Conservation (phyloP, 2,888 invertebrate species). For the Bembecia ichneumoniformis region DNA sequence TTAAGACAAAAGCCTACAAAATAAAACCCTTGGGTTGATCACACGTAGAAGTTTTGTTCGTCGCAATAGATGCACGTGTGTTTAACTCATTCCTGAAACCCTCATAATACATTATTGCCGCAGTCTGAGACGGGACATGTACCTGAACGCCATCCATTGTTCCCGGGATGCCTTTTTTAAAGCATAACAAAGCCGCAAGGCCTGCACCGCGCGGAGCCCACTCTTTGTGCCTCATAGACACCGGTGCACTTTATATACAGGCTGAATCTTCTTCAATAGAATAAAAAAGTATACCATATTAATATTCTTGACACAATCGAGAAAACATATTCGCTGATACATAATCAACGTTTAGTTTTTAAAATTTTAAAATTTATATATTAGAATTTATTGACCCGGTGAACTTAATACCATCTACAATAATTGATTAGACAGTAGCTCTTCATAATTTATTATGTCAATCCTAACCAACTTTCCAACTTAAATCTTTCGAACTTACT, state of each 20-base stretch:
- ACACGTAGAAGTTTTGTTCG: background rate
- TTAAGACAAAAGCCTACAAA: too few relatives aligned
- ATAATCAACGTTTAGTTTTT: too few relatives aligned
- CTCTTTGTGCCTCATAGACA: conserved; percentile 43
- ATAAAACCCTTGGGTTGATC: too few relatives aligned
- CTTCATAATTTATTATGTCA: too few relatives aligned
- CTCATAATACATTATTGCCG: conserved; percentile 33
- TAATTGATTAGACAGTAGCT: too few relatives aligned
- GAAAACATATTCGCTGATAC: too few relatives aligned
- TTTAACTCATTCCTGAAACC: conserved; percentile 3
- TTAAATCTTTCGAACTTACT: too few relatives aligned
- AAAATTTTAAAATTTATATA: too few relatives aligned
- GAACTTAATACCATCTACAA: too few relatives aligned
- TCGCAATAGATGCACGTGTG: background rate
- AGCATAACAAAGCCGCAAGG: conserved; percentile 67
- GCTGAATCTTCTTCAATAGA: background rate
- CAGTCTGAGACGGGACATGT: conserved; percentile 32
- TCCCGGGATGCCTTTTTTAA: conserved; percentile 40
- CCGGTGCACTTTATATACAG: conserved; percentile 4
- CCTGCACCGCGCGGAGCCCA: conserved; percentile 33
- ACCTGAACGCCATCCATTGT: conserved; percentile 41
- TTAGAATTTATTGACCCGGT: too few relatives aligned
- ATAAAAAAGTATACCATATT: background rate
- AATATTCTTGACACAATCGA: background rate
- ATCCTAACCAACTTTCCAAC: too few relatives aligned